A percentile compares a stretch with the other conserved stretches of the same genome.
Evolutionary conservation across 2,113 vertebrate species (phyloP).

Genomic region (Embiotoca jacksoni): DNA sequence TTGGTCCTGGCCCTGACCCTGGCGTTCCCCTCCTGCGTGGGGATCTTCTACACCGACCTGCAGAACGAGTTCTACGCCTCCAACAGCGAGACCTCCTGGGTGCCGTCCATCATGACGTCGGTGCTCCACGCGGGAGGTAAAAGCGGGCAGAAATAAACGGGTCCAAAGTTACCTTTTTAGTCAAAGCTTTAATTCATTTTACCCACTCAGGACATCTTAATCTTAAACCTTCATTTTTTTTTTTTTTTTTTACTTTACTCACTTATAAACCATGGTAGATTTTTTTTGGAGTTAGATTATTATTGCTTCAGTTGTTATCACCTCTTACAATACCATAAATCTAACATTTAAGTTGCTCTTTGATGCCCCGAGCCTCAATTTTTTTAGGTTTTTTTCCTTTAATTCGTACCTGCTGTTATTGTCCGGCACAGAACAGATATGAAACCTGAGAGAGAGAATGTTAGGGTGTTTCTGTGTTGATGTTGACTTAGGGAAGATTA

Average conservation of each 20-base stretch:
- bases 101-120: constrained; percentile 92
- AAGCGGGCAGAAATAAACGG: neutral
- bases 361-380: neutral
- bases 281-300: neutral
- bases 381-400: neutral
- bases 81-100: constrained; percentile 94
- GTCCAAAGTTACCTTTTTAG: neutral
- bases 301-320: neutral
- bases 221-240: no score
- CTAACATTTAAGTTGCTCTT: no score
- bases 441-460: constrained; percentile 16
- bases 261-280: neutral
- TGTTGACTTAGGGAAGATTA: constrained; percentile 49
- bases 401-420: constrained; percentile 12
- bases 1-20: constrained; percentile 88
- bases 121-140: constrained; percentile 91
- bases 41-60: constrained; percentile 93
- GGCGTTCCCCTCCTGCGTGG: constrained; percentile 89
- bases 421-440: neutral
- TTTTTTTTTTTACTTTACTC: neutral
- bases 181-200: neutral
- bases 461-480: constrained; percentile 27
- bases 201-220: no score
- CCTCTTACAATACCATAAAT: no score
- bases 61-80: constrained; percentile 90